Percentiles rank a stretch among this genome's conserved stretches.
Evolutionary conservation across 2,888 invertebrate species (phyloP).

Genomic region (Rotaria sp.): DNA sequence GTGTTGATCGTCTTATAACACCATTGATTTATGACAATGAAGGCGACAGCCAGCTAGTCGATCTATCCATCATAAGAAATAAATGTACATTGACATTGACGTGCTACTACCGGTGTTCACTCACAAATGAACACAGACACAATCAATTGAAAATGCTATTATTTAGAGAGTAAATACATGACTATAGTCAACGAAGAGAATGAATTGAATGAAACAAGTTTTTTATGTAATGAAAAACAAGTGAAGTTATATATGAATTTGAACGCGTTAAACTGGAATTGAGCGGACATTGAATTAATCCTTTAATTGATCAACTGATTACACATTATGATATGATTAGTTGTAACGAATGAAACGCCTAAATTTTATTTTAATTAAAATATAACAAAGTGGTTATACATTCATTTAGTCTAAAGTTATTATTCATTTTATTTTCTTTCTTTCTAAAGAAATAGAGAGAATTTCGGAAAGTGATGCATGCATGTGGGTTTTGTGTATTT

Average conservation of each 20-base stretch:
- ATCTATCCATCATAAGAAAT: not conserved
- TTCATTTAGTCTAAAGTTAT: no score
- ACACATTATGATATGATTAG: not conserved
- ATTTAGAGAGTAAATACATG: not conserved
- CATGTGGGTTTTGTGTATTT: no score
- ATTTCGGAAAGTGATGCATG: no score
- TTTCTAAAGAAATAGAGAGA: no score
- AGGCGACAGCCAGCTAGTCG: not conserved
- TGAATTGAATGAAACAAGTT: not conserved
- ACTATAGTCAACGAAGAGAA: not conserved
- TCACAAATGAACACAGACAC: not conserved
- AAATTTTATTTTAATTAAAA: not conserved
- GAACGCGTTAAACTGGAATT: constrained; percentile 1
- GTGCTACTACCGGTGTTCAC: constrained; percentile 25
- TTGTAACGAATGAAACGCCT: not conserved
- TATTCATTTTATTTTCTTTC: no score
- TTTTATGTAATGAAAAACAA: not conserved
- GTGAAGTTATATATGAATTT: not conserved
- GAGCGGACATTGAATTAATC: not conserved
- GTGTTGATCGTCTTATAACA: constrained; percentile 19
- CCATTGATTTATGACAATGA: not conserved
- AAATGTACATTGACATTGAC: constrained; percentile 18
- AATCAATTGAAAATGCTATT: not conserved
- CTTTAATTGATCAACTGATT: not conserved
- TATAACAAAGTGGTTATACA: no score